These are phyloP conservation scores for Microctonus aethiopoides DNA, from an alignment of 2,888 invertebrate genomes.

Conservation along the genomic window DNA sequence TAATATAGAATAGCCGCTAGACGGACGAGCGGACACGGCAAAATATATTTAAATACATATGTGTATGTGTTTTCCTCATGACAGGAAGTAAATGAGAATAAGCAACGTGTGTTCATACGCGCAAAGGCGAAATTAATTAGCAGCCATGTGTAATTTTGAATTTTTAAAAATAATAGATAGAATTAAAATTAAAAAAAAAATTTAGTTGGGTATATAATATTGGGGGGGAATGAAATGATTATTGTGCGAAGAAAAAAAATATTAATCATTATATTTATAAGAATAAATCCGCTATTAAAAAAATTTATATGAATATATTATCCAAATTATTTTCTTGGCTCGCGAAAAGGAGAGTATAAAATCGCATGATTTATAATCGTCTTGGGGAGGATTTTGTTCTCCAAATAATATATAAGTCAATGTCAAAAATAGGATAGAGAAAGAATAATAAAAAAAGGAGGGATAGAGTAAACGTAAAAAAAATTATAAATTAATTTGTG, in stretches of 20 bases:
- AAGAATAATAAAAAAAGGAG: background rate
- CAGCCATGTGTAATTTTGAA: background rate
- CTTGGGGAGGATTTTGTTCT: conserved; percentile 17
- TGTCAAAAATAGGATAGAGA: background rate
- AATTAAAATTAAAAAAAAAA: no score
- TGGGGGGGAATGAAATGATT: no score
- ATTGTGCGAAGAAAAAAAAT: background rate
- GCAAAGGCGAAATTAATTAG: background rate
- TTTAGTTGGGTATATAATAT: no score
- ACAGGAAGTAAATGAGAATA: conserved; percentile 3
- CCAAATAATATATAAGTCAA: background rate
- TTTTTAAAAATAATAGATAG: no score
- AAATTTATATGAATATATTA: conserved; percentile 2
- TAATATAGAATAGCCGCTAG: conserved; percentile 56
- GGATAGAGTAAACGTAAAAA: background rate
- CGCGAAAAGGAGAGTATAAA: background rate
- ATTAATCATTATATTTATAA: background rate
- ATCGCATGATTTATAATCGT: conserved; percentile 5
- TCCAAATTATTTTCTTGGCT: background rate
- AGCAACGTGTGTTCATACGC: background rate
- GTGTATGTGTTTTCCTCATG: conserved; percentile 1
- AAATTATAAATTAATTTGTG: no score
- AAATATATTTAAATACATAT: conserved; percentile 10
- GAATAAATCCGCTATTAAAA: background rate
- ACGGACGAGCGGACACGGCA: conserved; percentile 11